Evolutionary conservation across 2,888 invertebrate genomes (phyloP).

Genomic region (Rotaria macrura): DNA sequence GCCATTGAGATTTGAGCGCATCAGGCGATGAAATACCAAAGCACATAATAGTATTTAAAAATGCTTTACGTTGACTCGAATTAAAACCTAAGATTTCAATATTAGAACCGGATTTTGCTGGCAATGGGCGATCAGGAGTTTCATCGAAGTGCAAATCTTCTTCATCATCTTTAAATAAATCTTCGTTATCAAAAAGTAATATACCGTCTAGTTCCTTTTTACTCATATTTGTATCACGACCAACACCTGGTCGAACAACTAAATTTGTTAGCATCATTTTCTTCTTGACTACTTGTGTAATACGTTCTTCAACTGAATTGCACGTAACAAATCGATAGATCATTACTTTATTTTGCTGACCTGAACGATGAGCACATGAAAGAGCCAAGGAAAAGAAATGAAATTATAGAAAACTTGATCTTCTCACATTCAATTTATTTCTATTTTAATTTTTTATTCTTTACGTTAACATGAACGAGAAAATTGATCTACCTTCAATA

Average conservation of each 20-base stretch:
- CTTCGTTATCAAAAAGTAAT: slow-evolving; percentile 92
- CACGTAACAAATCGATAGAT: slow-evolving; percentile 97
- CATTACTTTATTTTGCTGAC: slow-evolving; percentile 97
- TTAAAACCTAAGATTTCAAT: slow-evolving; percentile 98
- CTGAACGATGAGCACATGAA: slow-evolving; percentile 95
- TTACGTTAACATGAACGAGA: too few relatives aligned
- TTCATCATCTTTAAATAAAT: slow-evolving; percentile 92
- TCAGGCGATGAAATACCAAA: slow-evolving; percentile 99
- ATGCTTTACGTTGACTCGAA: slow-evolving; percentile 90
- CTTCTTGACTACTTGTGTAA: slow-evolving; percentile 92
- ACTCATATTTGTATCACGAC: slow-evolving; percentile 72
- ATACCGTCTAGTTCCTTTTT: slow-evolving; percentile 98
- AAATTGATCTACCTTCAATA: too few relatives aligned
- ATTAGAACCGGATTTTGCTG: slow-evolving; percentile 92
- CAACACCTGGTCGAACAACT: slow-evolving; percentile 88
- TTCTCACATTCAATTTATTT: too few relatives aligned
- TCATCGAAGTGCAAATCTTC: slow-evolving; percentile 37
- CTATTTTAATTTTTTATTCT: too few relatives aligned
- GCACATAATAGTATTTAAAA: slow-evolving; percentile 97
- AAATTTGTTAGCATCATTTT: slow-evolving; percentile 99
- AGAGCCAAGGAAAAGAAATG: slow-evolving; percentile 59
- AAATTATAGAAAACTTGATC: neutral
- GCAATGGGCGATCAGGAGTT: slow-evolving; percentile 57
- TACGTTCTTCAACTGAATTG: slow-evolving; percentile 93
- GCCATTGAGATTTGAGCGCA: slow-evolving; percentile 94